phyloP scores from a whole-genome alignment of 2,888 invertebrate genomes.

The Ophion costatus region DNA sequence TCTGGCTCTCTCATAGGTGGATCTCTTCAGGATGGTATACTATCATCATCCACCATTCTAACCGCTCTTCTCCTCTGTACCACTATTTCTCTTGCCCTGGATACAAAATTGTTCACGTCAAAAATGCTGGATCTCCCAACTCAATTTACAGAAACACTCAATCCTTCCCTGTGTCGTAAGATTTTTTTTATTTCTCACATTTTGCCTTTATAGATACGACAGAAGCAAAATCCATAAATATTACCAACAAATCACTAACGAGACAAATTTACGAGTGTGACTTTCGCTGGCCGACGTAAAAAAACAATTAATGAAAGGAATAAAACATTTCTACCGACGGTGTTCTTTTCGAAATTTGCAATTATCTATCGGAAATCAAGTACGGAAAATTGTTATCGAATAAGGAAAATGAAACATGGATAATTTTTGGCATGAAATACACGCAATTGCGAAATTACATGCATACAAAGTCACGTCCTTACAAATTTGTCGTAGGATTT shows the following conservation, averaged over 20 bases:
- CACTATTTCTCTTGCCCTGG: conserved; percentile 1
- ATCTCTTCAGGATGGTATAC: conserved; percentile 12
- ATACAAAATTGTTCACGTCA: background rate
- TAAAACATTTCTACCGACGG: too few relatives aligned
- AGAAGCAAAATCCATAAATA: background rate
- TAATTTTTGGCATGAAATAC: too few relatives aligned
- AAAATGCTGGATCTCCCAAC: background rate
- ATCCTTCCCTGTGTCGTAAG: background rate
- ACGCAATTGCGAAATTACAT: too few relatives aligned
- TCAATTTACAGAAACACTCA: background rate
- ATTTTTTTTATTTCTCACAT: background rate
- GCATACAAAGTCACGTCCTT: too few relatives aligned
- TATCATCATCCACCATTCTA: conserved; percentile 22
- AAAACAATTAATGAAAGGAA: too few relatives aligned
- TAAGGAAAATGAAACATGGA: too few relatives aligned
- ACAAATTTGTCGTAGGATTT: too few relatives aligned
- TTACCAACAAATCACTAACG: background rate
- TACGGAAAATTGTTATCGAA: too few relatives aligned
- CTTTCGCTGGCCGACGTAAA: too few relatives aligned
- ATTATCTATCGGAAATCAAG: too few relatives aligned
- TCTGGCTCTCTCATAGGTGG: conserved; percentile 20
- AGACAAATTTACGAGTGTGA: background rate
- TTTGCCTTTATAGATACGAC: background rate
- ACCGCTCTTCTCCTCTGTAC: background rate
- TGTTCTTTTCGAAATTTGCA: too few relatives aligned